These are phyloP conservation scores for Eurystomus glaucurus DNA, from an alignment of 2,797 vertebrate species.

Conservation along the genomic window DNA sequence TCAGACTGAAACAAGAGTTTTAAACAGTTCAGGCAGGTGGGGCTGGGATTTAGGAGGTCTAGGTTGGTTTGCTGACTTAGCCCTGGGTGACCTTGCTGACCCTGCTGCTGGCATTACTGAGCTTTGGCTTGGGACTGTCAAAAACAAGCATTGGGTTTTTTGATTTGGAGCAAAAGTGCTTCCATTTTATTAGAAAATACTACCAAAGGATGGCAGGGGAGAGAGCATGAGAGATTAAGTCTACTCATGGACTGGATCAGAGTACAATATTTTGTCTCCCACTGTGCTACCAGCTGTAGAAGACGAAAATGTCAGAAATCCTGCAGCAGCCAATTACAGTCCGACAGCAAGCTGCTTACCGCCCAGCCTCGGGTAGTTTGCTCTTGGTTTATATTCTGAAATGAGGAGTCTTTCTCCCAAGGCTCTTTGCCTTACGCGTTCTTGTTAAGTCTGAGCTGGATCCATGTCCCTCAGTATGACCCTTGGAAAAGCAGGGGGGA, in stretches of 20 bases:
- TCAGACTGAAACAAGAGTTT: neutral
- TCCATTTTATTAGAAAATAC: neutral
- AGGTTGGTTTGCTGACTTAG: neutral
- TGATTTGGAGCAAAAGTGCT: neutral
- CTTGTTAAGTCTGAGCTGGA: neutral
- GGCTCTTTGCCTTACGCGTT: neutral
- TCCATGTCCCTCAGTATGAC: rapidly evolving
- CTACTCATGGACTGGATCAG: conserved; percentile 48
- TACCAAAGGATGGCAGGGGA: neutral
- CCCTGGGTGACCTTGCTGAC: neutral
- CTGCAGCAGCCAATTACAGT: conserved; percentile 48
- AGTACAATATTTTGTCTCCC: conserved; percentile 34
- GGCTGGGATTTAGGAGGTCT: neutral
- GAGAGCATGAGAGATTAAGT: conserved; percentile 16
- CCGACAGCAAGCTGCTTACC: neutral
- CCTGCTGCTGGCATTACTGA: neutral
- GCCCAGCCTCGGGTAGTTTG: neutral
- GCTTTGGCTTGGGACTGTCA: neutral
- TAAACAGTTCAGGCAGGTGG: neutral
- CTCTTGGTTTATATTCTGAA: neutral
- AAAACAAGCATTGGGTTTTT: neutral
- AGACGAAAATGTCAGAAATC: conserved; percentile 20
- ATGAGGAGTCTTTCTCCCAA: neutral
- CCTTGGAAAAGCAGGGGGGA: neutral
- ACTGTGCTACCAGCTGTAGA: conserved; percentile 34